Evolutionary conservation across 2,888 invertebrate genomes (phyloP).

Genomic region (Elegia similella): DNA sequence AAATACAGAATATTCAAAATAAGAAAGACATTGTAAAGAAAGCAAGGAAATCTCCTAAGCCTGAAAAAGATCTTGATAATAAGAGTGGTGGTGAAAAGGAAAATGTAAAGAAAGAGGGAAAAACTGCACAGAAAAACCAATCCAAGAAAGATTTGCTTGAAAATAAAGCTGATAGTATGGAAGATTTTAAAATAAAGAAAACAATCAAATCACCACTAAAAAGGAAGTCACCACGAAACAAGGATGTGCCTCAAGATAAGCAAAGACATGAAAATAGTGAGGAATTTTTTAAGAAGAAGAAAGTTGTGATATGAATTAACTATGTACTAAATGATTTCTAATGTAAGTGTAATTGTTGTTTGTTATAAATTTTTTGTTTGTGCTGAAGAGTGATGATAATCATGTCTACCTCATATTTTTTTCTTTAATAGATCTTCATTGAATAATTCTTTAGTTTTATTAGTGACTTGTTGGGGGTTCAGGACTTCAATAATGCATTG

Average conservation of each 20-base stretch:
- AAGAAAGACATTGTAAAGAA: too few species aligned
- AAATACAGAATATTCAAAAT: too few species aligned
- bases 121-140: background rate
- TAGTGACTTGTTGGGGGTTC: too few species aligned
- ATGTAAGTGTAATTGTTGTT: constrained; percentile 1
- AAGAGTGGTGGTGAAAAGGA: constrained; percentile 17
- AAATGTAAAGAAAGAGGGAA: constrained; percentile 14
- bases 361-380: background rate
- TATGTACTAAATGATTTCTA: background rate
- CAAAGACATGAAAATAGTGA: constrained; percentile 17
- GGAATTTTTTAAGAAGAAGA: constrained; percentile 24
- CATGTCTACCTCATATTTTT: constrained; percentile 10
- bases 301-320: background rate
- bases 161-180: background rate
- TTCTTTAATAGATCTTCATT: constrained; percentile 1
- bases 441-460: background rate
- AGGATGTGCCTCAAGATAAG: constrained; percentile 17
- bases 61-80: constrained; percentile 14
- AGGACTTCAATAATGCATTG: too few species aligned
- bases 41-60: too few species aligned
- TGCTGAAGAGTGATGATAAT: constrained; percentile 15
- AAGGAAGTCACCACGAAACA: constrained; percentile 38
- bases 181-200: constrained; percentile 27
- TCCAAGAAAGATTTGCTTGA: background rate
- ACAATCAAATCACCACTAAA: constrained; percentile 30